Conservation (phyloP, 2,113 vertebrate genomes). For the Pitta sordida region DNA sequence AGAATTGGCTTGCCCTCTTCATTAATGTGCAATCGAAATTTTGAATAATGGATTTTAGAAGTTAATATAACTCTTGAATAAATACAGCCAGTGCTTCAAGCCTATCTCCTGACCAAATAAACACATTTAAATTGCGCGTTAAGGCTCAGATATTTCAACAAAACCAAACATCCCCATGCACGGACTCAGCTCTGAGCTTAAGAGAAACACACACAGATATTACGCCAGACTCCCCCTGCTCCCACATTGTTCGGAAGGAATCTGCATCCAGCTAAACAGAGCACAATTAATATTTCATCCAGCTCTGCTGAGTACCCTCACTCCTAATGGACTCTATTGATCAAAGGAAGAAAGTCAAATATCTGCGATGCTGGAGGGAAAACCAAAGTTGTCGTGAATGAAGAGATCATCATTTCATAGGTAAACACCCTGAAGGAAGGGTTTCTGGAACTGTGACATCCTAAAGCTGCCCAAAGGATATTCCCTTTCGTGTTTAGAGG, state of each 20-base stretch:
- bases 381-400: slow-evolving; percentile 25
- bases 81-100: background rate
- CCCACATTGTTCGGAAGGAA: background rate
- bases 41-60: background rate
- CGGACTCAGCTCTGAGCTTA: background rate
- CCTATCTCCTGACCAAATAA: background rate
- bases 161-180: background rate
- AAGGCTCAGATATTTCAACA: background rate
- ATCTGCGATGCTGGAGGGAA: slow-evolving; percentile 46
- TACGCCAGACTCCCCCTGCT: background rate
- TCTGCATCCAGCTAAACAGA: slow-evolving; percentile 56
- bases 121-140: background rate
- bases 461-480: background rate
- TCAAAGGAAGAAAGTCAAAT: slow-evolving; percentile 60
- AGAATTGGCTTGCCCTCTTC: background rate
- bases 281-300: slow-evolving; percentile 72
- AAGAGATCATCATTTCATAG: slow-evolving; percentile 1
- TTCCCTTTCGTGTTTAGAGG: rapidly evolving
- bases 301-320: slow-evolving; percentile 19
- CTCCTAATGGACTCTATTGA: slow-evolving; percentile 70
- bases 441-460: background rate
- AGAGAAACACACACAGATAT: background rate
- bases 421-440: background rate
- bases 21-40: background rate
- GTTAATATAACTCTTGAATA: background rate